A percentile compares a stretch with the other conserved stretches of the same genome.
These are phyloP conservation scores for Aricia agestis DNA, from an alignment of 1,140 invertebrate genomes.

Conservation along the genomic window DNA sequence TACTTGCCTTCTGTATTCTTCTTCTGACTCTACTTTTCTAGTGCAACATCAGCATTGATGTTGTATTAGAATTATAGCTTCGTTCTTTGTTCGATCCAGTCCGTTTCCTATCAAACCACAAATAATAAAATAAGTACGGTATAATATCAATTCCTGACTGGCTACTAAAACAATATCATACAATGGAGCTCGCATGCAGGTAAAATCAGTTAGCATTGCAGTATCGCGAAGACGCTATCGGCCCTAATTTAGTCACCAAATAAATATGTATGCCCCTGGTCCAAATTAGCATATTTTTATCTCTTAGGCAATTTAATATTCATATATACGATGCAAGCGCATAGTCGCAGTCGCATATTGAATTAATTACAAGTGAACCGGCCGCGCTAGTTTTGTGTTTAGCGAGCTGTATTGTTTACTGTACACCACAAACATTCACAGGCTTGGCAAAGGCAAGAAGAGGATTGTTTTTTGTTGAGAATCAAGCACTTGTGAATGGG, in stretches of 20 bases:
- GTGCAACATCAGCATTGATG: too few species aligned
- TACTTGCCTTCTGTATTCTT: too few species aligned
- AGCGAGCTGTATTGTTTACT: conserved; percentile 26
- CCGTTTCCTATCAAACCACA: too few species aligned
- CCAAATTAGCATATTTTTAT: conserved; percentile 71
- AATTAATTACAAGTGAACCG: conserved; percentile 53
- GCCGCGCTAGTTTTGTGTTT: conserved; percentile 24
- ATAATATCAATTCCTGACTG: too few species aligned
- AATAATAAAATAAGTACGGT: too few species aligned
- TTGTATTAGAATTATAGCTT: too few species aligned
- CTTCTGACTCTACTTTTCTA: too few species aligned
- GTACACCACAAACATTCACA: background rate
- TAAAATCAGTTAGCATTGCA: conserved; percentile 37
- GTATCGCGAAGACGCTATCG: conserved; percentile 42
- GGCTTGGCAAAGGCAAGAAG: background rate
- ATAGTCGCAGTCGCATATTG: conserved; percentile 48
- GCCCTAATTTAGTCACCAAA: conserved; percentile 44
- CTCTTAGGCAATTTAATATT: conserved; percentile 67
- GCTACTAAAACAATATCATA: background rate
- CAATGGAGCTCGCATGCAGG: conserved; percentile 13
- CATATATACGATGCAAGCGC: conserved; percentile 61
- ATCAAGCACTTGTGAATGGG: too few species aligned
- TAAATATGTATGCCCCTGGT: conserved; percentile 62
- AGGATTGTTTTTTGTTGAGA: too few species aligned
- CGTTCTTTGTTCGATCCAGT: too few species aligned